These are phyloP conservation scores for Leptodactylus fuscus DNA, from an alignment of 2,113 vertebrate species.

Conservation along the genomic window DNA sequence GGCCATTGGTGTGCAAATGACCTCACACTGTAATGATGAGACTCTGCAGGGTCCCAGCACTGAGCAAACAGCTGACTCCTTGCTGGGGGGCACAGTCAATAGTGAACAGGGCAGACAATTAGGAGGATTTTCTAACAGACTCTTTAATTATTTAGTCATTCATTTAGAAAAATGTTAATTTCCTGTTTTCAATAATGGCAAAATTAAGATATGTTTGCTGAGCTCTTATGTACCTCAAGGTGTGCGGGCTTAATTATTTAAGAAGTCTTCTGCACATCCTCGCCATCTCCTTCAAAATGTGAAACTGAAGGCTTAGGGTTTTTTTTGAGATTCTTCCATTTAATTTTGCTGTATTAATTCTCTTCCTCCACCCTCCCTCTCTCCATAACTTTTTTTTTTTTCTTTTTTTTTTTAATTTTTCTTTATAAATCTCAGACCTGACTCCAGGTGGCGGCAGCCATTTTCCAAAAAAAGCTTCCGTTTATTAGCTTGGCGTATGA, in stretches of 20 bases:
- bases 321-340: no score
- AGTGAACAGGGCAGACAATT: not conserved
- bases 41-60: not conserved
- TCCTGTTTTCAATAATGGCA: not conserved
- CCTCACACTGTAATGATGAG: conserved; percentile 6
- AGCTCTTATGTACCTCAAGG: not conserved
- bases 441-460: not conserved
- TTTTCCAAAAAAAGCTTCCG: not conserved
- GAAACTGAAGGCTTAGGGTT: no score
- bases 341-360: no score
- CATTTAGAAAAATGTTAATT: conserved; percentile 31
- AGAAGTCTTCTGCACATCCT: not conserved
- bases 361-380: no score
- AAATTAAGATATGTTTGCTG: not conserved
- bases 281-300: not conserved
- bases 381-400: no score
- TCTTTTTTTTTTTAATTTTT: no score
- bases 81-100: not conserved
- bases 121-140: not conserved
- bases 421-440: not conserved
- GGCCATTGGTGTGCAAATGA: conserved; percentile 34
- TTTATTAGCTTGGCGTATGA: not conserved
- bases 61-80: not conserved
- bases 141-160: conserved; percentile 26
- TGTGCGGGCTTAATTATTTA: not conserved